Base-by-base conservation (phyloP, 1,140 invertebrate species). In the Aphaenogaster floridana region DNA sequence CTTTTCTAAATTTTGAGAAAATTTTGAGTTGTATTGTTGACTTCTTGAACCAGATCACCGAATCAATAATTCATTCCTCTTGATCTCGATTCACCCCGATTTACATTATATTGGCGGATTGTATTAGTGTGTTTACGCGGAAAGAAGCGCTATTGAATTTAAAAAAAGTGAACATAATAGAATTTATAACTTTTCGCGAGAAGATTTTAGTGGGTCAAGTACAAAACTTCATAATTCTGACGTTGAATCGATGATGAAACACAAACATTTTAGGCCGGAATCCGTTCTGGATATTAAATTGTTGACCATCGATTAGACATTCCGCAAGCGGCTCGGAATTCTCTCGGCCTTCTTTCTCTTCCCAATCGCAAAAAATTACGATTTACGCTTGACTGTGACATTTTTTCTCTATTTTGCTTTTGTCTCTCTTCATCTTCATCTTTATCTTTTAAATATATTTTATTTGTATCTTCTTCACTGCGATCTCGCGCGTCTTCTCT, bases 271-370 rank as follows among this genome's bases (percentile, higher is more conserved):
- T 84, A 21, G 42, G 72, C 45, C 54, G 2, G 1, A 76, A 76
- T 34, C 39, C 39, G 28, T 71, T 61, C 17, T 21, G 34, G 57
- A 81, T 15, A 45, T 69, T 61, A 74, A 74, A 39, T 57, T 63
- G 28, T 45, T 76, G 54, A 63, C 34, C 34, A 21, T 74, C 17
- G 42, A 4, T n/a, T 57, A 45, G 3, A 83, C 13, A 42, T 72
- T 64, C 13, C 1, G 9, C 21, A 21, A 83, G 66, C 72, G 72
- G 69, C 54, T 68, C 72, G 89, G 68, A 84, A 69, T 87, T 52
- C 89, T 90, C 74, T 87, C 89, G 45, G n/a, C 48, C 64, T 89
- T 89, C 76, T 78, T 89, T 89, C 83, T 71, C 11, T 59, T 83
- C 28, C 57, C 80, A 84, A 90, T 57, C 57, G 57, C 68, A 68